Evolutionary conservation across 2,888 invertebrate species (phyloP), one percentile per base, ranked within the genome.

Genomic region (Aphodius sticticus): DNA sequence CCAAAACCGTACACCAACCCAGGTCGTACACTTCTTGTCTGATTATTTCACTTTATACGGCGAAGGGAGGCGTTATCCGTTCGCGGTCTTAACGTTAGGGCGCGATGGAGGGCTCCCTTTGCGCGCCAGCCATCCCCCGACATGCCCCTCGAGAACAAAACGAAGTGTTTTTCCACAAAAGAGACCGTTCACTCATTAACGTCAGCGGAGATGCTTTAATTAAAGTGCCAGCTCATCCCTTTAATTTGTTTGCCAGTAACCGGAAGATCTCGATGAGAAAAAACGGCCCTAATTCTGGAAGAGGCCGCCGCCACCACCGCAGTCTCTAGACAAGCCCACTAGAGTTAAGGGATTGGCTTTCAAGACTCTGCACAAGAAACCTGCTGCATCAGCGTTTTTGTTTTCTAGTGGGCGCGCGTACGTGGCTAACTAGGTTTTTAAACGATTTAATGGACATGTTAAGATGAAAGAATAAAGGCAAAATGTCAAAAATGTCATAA

Each of bases 171-270:
- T 53, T 5, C 53, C 53, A 53, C 53, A 53, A 53, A 53, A 53
- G 53, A 53, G 53, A 12, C 53, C 53, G 53, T 53, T 53, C 53
- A 53, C 53, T 53, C 53, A 53, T 53, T 53, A 53, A 53, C 53
- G 53, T 53, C 53, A 53, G 53, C 53, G 53, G 6, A 53, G 53
- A 53, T 53, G 53, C 53, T 53, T 53, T 53, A 53, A 53, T 53
- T 53, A 53, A 53, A 53, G 53, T 53, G 53, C 53, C 53, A 53
- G 53, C 53, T 53, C 53, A 53, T 53, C 53, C 53, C 53, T 53
- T 53, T 53, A 53, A 53, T 53, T 53, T 53, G 53, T 53, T 53
- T 53, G 53, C 6, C 53, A 53, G 53, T 53, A 53, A 53, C 53
- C 53, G 53, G 53, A 53, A 53, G 53, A 53, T 53, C 53, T 53